Evolutionary conservation across 2,797 vertebrate genomes (phyloP), one percentile per base, ranked within the genome.

Genomic region (Taeniopygia guttata): DNA sequence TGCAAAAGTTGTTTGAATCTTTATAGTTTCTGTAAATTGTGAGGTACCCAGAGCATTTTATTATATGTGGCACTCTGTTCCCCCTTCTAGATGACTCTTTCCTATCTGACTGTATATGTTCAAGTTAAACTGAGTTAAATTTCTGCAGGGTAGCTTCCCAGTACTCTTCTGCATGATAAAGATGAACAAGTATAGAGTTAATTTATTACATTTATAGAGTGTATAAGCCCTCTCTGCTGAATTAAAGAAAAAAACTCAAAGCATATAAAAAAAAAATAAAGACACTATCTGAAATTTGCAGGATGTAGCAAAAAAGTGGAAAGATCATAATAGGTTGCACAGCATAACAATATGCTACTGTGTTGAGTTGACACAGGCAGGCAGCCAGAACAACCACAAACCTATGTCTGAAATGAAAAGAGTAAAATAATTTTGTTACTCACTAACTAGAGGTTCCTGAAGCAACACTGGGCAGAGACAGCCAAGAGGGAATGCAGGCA

Each of bases 161-260:
- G 7, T 54, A 29, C 45, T 80, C 90, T 69, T 62, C 32, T 68
- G 7, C 16, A 29, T 43, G 23, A 64, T 42, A 62, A 36, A 10
- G 7, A 30, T 67, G 25, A 84, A 67, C 1, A 81, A 55, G 10
- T 34, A 54, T 5, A 52, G 9, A 54, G 13, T 15, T 42, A 18
- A 52, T 72, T 76, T 60, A 43, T 55, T 60, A 56, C 9, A 40
- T 42, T 34, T 38, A 43, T 10, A 59, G 14, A 49, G 1, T 9
- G 3, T 7, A 62, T 32, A 43, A 55, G 11, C 12, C 1, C 0
- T 2, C 10, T 3, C 3, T 13, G 6, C 2, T n/a, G 11, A 52
- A 49, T 15, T 18, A 22, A 62, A 9, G 7, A 13, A 59, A 29
- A 34, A 82, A 82, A 20, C 12, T 5, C 7, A 13, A 62, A 78